These are phyloP conservation scores for Apogon talboti DNA, from an alignment of 2,797 vertebrate genomes.

Conservation along the genomic window DNA sequence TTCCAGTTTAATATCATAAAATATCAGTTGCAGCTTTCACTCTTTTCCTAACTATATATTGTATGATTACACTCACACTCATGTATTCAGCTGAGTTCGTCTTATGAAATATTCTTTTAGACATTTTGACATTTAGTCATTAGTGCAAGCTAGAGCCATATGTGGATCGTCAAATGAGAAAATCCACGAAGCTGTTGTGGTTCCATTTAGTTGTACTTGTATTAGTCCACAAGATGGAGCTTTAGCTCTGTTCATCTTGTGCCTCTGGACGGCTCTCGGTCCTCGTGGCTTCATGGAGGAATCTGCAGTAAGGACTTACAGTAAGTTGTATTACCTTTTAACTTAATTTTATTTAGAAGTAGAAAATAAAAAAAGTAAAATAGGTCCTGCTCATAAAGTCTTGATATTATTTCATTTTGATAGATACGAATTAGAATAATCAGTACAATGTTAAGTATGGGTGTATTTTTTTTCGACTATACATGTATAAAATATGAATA, in stretches of 20 bases:
- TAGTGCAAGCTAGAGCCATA: background rate
- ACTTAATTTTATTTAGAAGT: background rate
- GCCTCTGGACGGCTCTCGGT: background rate
- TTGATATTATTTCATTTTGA: conserved; percentile 9
- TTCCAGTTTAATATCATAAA: conserved; percentile 26
- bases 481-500: background rate
- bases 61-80: background rate
- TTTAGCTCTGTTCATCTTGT: conserved; percentile 79
- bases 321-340: background rate
- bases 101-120: conserved; percentile 4
- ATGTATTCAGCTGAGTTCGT: conserved; percentile 2
- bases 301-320: conserved; percentile 24
- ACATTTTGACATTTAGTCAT: conserved; percentile 16
- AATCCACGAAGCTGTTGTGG: background rate
- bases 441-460: background rate
- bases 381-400: too few relatives aligned
- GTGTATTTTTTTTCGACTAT: conserved; percentile 17
- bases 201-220: conserved; percentile 13
- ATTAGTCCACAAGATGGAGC: conserved; percentile 84
- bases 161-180: background rate
- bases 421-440: background rate
- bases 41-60: conserved; percentile 16
- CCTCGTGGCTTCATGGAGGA: conserved; percentile 9
- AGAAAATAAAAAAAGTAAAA: conserved; percentile 2
- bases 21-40: conserved; percentile 34